phyloP scores from a whole-genome alignment of 2,797 vertebrate genomes.

The Ataeniobius toweri region DNA sequence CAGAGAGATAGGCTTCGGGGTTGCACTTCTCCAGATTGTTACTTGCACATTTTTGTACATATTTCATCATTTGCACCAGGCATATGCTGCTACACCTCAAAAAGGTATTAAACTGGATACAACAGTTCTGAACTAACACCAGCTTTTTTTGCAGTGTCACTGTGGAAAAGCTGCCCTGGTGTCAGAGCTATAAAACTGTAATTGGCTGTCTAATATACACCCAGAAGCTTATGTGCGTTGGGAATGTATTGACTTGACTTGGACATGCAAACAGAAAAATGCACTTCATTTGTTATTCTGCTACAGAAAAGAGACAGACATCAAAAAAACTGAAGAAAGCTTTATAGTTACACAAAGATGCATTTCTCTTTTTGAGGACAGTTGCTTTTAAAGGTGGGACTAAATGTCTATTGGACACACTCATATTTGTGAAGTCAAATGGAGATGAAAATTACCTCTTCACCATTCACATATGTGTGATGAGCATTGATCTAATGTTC shows the following conservation, averaged over 20 bases:
- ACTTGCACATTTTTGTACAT: conserved; percentile 35
- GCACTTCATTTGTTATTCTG: conserved; percentile 22
- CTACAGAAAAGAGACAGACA: conserved; percentile 14
- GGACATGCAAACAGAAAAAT: conserved; percentile 2
- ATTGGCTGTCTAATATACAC: conserved; percentile 61
- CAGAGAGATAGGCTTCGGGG: conserved; percentile 70
- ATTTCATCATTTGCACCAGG: conserved; percentile 46
- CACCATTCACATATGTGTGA: conserved; percentile 61
- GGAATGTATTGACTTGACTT: conserved; percentile 15
- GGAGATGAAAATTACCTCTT: conserved; percentile 60
- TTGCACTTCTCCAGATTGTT: conserved; percentile 45
- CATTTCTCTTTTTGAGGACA: conserved; percentile 53
- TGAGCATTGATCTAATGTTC: conserved; percentile 61
- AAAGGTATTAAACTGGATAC: conserved; percentile 58
- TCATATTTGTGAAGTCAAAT: conserved; percentile 48
- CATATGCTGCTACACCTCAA: conserved; percentile 39
- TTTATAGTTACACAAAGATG: conserved; percentile 52
- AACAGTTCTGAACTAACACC: conserved; percentile 47
- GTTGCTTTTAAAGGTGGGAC: conserved; percentile 59
- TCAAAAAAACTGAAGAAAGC: conserved; percentile 38
- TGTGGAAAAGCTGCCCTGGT: conserved; percentile 53
- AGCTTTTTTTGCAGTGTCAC: conserved; percentile 48
- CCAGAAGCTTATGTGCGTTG: conserved; percentile 53
- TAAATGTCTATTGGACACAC: conserved; percentile 32
- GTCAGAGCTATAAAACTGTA: conserved; percentile 56